Conservation (phyloP, 2,888 invertebrate species). For the Seira musarum region DNA sequence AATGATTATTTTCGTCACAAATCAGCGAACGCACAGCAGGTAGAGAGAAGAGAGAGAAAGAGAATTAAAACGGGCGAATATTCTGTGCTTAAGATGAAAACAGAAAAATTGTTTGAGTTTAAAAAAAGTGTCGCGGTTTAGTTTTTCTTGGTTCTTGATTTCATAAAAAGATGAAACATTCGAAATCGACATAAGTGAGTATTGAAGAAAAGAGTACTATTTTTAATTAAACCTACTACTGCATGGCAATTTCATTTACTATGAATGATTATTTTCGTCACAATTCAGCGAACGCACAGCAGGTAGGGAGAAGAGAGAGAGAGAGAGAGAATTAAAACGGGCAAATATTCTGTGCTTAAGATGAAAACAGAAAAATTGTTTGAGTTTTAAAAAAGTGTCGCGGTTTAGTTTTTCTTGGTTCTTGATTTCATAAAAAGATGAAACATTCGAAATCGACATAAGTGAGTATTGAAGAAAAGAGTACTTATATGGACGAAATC, state of each 20-base stretch:
- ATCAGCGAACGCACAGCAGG: background rate
- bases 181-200: background rate
- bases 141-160: background rate
- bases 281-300: background rate
- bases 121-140: background rate
- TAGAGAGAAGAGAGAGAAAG: too few species aligned
- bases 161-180: background rate
- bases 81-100: too few species aligned
- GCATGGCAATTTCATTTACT: background rate
- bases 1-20: slow-evolving; percentile 4
- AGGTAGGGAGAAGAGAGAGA: too few species aligned
- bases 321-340: too few species aligned
- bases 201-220: slow-evolving; percentile 49
- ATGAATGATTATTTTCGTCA: background rate
- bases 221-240: slow-evolving; percentile 47
- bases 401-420: background rate
- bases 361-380: too few species aligned
- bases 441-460: background rate
- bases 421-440: background rate
- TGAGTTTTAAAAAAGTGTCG: background rate
- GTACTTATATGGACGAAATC: slow-evolving; percentile 10
- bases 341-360: too few species aligned
- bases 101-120: background rate
- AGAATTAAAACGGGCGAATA: too few species aligned
- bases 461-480: slow-evolving; percentile 38